Percentiles rank a stretch among this genome's conserved stretches.
phyloP scores from a whole-genome alignment of 2,888 invertebrate genomes.

The Lucinisca nassula region DNA sequence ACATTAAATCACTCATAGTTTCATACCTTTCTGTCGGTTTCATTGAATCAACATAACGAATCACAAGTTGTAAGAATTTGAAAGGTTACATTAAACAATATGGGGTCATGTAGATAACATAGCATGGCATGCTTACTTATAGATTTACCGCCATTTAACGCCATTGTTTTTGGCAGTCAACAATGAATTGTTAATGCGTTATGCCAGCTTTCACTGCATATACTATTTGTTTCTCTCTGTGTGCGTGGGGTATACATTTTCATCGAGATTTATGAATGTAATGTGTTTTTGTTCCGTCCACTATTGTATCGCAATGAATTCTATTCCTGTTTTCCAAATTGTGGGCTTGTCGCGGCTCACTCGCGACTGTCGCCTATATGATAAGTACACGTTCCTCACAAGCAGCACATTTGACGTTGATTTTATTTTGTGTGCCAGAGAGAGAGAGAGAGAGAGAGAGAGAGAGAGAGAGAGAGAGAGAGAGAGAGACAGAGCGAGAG shows the following conservation, averaged over 20 bases:
- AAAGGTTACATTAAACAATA: background rate
- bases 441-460: too few relatives aligned
- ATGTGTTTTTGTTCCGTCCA: background rate
- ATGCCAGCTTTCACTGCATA: background rate
- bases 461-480: too few relatives aligned
- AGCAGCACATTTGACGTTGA: too few relatives aligned
- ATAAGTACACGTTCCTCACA: too few relatives aligned
- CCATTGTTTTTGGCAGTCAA: background rate
- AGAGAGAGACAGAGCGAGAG: too few relatives aligned
- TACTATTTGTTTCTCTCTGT: background rate
- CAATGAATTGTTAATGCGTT: background rate
- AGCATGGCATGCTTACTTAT: constrained; percentile 2
- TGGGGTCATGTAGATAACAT: background rate
- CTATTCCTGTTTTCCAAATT: too few relatives aligned
- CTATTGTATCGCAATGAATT: too few relatives aligned
- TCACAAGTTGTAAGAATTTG: background rate
- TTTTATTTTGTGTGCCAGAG: too few relatives aligned
- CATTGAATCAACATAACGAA: background rate
- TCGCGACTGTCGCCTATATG: too few relatives aligned
- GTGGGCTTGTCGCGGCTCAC: too few relatives aligned
- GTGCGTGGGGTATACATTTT: background rate
- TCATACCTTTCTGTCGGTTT: constrained; percentile 21
- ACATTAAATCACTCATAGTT: background rate
- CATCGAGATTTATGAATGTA: background rate
- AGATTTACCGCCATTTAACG: background rate